These are phyloP conservation scores for Cisticola juncidis DNA, from an alignment of 2,113 vertebrate genomes.

Conservation along the genomic window DNA sequence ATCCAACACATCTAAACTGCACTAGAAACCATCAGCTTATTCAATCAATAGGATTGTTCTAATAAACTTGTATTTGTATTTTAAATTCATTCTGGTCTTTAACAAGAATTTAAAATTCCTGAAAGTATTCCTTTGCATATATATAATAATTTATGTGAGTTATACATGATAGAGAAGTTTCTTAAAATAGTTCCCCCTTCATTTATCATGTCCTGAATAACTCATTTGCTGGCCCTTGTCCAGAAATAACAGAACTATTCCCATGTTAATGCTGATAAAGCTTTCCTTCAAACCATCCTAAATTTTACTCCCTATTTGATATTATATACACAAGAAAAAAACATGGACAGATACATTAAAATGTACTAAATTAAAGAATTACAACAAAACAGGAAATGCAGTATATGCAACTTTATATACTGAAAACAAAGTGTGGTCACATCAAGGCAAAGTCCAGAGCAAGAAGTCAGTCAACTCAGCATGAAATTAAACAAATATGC, in stretches of 20 bases:
- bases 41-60: not conserved
- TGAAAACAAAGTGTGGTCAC: not conserved
- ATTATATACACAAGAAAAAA: not conserved
- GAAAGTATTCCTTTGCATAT: not conserved
- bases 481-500: not conserved
- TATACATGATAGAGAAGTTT: not conserved
- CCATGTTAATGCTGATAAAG: not conserved
- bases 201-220: not conserved
- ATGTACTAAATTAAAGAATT: not conserved
- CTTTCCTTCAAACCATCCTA: not conserved
- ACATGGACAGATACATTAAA: not conserved
- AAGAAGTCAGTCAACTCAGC: not conserved
- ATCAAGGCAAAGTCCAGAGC: not conserved
- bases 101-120: not conserved
- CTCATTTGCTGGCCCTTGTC: not conserved
- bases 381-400: not conserved
- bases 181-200: not conserved
- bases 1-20: not conserved
- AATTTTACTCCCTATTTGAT: not conserved
- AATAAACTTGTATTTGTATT: not conserved
- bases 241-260: slow-evolving; percentile 15
- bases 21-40: not conserved
- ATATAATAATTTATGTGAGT: not conserved
- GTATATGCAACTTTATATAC: not conserved
- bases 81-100: not conserved